Evolutionary conservation across 1,140 invertebrate genomes (phyloP), one percentile per base, ranked within the genome.

Genomic region (Littorina saxatilis): DNA sequence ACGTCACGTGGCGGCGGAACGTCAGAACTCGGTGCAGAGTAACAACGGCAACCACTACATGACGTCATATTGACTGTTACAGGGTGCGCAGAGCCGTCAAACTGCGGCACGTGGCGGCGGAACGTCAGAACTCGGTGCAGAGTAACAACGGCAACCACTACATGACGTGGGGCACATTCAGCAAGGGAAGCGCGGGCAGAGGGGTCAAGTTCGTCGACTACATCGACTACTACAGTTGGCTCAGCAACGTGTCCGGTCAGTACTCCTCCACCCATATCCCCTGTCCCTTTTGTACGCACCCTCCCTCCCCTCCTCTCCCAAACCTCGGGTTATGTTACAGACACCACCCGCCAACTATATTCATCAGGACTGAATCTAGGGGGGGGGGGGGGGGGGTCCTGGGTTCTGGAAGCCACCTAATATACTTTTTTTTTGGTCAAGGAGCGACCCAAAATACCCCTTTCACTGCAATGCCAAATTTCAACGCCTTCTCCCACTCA

Each of bases 171-270:
- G 68, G 68, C 35, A 23, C 68, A 15, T 72, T 40, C 68, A 72
- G 68, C 68, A 43, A 43, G 37, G 68, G 68, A 35, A 72, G n/a
- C 37, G 37, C 35, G 35, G 13, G 27, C 35, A 39, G 68, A 23
- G 68, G 68, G 35, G 68, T 72, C 68, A 72, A 72, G 68, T 72
- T 72, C 68, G 68, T 72, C 7, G 68, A 72, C 40, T 72, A 72
- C 68, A 72, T 72, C 37, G 68, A 72, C 68, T 72, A 72, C 37
- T 72, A 72, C 68, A 72, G 39, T 35, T 72, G 68, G 68, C 68
- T 72, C 20, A 72, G 35, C 40, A 72, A 17, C n/a, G 15, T 72
- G 7, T 72, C 68, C 2, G 68, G 68, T 72, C 7, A 40, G 2
- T 72, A 27, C 7, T 9, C 27, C 58, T 63, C 7, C 58, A 13